A percentile compares a stretch with the other conserved stretches of the same genome.
Evolutionary conservation across 2,113 vertebrate genomes (phyloP).

Genomic region (Lophura nycthemera): DNA sequence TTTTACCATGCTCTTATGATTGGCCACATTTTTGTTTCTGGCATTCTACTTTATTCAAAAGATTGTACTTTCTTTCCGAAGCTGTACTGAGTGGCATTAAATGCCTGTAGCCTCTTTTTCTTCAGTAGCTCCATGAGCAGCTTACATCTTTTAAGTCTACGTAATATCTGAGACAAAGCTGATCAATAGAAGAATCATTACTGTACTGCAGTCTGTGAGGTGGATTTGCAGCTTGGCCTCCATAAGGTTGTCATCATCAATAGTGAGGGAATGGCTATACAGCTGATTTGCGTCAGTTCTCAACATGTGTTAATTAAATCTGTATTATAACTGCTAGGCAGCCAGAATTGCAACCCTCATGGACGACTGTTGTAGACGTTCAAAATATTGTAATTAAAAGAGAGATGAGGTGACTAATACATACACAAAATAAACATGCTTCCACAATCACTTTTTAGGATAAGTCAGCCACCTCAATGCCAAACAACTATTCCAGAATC

Average conservation of each 20-base stretch:
- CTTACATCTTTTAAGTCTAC: constrained; percentile 46
- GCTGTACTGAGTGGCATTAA: background rate
- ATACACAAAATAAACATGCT: background rate
- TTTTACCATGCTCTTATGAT: background rate
- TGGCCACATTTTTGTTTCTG: background rate
- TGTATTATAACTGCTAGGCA: constrained; percentile 29
- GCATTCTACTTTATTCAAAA: background rate
- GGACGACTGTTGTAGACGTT: background rate
- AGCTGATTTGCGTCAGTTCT: constrained; percentile 49
- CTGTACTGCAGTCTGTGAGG: background rate
- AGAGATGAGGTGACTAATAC: background rate
- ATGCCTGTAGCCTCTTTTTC: background rate
- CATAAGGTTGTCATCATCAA: constrained; percentile 57
- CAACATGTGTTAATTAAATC: constrained; percentile 64
- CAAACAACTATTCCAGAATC: background rate
- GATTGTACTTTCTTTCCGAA: constrained; percentile 13
- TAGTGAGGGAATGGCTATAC: constrained; percentile 17
- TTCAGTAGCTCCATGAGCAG: constrained; percentile 3
- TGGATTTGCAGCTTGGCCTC: constrained; percentile 33
- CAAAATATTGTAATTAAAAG: background rate
- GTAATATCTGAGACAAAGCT: constrained; percentile 41
- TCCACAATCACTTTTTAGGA: background rate
- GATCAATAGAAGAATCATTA: constrained; percentile 38
- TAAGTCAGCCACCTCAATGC: background rate
- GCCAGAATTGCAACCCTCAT: constrained; percentile 1